Evolutionary conservation across 1,140 invertebrate species (phyloP).

Genomic region (Theocolax elegans): DNA sequence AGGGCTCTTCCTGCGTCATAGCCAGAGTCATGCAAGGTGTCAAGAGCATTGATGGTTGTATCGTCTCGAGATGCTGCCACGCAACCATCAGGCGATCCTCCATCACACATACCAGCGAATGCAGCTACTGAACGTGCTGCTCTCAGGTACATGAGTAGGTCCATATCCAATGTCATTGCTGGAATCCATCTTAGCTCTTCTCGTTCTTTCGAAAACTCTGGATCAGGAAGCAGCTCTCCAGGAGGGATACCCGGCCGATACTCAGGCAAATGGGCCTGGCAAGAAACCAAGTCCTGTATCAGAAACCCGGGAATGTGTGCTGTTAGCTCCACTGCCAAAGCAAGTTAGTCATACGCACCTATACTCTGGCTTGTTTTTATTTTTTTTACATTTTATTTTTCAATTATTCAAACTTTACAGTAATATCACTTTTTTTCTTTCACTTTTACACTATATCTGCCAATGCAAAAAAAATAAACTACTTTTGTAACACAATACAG

Average conservation of each 20-base stretch:
- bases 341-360: slow-evolving; percentile 61
- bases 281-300: slow-evolving; percentile 69
- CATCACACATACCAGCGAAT: slow-evolving; percentile 98
- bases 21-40: slow-evolving; percentile 92
- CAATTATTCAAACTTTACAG: slow-evolving; percentile 11
- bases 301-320: slow-evolving; percentile 64
- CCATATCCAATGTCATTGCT: slow-evolving; percentile 88
- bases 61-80: slow-evolving; percentile 95
- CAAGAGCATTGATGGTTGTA: slow-evolving; percentile 96
- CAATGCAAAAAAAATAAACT: slow-evolving; percentile 15
- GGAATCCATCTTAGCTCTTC: slow-evolving; percentile 95
- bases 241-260: slow-evolving; percentile 78
- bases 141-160: slow-evolving; percentile 96
- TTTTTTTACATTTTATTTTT: slow-evolving; percentile 31
- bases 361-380: slow-evolving; percentile 57
- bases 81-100: slow-evolving; percentile 95
- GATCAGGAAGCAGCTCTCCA: slow-evolving; percentile 77
- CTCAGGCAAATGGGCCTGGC: slow-evolving; percentile 82
- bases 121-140: slow-evolving; percentile 96
- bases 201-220: slow-evolving; percentile 78
- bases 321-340: slow-evolving; percentile 66
- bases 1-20: slow-evolving; percentile 96
- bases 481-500: not conserved
- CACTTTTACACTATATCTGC: slow-evolving; percentile 5
- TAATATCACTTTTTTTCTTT: not conserved